Percentiles rank a stretch among this genome's conserved stretches.
phyloP scores from a whole-genome alignment of 2,113 vertebrate species.

The Oreocharis arfaki region DNA sequence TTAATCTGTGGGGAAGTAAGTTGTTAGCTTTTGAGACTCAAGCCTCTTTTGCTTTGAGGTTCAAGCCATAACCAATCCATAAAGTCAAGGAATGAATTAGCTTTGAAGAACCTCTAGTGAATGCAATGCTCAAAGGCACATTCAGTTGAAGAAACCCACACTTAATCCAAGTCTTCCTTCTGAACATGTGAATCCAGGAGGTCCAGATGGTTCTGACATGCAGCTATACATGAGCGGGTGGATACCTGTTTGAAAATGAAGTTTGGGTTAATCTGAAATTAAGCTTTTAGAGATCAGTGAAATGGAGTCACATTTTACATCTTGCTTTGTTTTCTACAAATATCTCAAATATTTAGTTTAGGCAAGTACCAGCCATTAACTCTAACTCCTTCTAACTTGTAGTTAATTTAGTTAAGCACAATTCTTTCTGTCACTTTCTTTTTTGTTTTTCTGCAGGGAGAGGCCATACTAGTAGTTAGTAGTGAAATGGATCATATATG shows the following conservation, averaged over 20 bases:
- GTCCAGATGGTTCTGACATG: neutral
- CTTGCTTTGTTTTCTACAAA: neutral
- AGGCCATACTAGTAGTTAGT: neutral
- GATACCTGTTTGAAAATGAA: neutral
- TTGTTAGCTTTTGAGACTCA: neutral
- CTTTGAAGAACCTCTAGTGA: neutral
- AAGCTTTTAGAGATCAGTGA: neutral
- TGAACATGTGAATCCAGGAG: neutral
- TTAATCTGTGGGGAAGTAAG: neutral
- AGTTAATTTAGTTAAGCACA: neutral
- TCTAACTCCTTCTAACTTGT: neutral
- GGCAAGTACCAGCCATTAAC: neutral
- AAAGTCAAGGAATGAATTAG: neutral
- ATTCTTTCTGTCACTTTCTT: neutral
- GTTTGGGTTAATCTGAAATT: neutral
- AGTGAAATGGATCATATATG: neutral
- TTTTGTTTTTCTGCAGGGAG: neutral
- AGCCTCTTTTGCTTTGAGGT: neutral
- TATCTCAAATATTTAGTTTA: neutral
- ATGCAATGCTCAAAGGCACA: neutral
- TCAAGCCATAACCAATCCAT: neutral
- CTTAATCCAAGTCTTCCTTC: neutral
- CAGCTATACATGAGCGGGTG: neutral
- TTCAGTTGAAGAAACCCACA: neutral
- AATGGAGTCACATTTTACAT: neutral